A percentile compares a stretch with the other conserved stretches of the same genome.
These are phyloP conservation scores for Drosophila eugracilis DNA, from an alignment of 1,140 invertebrate genomes.

Conservation along the genomic window DNA sequence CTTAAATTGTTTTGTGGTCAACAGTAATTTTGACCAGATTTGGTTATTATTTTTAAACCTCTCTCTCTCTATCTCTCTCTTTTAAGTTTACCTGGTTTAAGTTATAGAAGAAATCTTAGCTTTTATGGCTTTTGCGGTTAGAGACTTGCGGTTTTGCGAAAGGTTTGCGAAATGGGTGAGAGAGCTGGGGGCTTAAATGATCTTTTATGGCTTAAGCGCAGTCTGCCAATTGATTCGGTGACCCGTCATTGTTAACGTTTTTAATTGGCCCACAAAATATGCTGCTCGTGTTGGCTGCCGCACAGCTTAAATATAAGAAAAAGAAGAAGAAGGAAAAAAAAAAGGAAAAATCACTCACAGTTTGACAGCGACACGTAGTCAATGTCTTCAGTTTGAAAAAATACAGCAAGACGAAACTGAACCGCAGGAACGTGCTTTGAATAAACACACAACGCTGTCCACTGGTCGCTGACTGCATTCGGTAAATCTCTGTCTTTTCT, in stretches of 20 bases:
- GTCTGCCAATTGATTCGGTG: constrained; percentile 68
- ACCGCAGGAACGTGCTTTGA: constrained; percentile 75
- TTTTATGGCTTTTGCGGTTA: constrained; percentile 75
- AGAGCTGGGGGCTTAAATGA: constrained; percentile 63
- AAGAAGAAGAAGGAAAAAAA: constrained; percentile 31
- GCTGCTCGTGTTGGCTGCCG: constrained; percentile 64
- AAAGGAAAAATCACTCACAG: constrained; percentile 44
- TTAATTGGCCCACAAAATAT: constrained; percentile 78
- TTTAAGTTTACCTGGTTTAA: neutral
- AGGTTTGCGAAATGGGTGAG: constrained; percentile 56
- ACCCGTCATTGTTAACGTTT: constrained; percentile 52
- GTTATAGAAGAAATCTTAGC: constrained; percentile 58
- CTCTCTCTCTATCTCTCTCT: no score
- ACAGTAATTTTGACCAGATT: constrained; percentile 52
- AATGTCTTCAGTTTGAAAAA: constrained; percentile 40
- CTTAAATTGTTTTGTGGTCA: constrained; percentile 74
- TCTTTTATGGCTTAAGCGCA: constrained; percentile 62
- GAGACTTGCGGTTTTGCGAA: constrained; percentile 51
- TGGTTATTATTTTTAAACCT: constrained; percentile 45
- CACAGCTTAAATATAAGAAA: constrained; percentile 18
- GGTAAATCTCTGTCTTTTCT: constrained; percentile 32
- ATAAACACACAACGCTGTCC: constrained; percentile 53
- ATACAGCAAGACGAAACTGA: constrained; percentile 40
- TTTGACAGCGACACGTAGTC: constrained; percentile 75
- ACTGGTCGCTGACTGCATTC: constrained; percentile 30